phyloP scores from a whole-genome alignment of 2,113 vertebrate genomes.

The Lepus europaeus region DNA sequence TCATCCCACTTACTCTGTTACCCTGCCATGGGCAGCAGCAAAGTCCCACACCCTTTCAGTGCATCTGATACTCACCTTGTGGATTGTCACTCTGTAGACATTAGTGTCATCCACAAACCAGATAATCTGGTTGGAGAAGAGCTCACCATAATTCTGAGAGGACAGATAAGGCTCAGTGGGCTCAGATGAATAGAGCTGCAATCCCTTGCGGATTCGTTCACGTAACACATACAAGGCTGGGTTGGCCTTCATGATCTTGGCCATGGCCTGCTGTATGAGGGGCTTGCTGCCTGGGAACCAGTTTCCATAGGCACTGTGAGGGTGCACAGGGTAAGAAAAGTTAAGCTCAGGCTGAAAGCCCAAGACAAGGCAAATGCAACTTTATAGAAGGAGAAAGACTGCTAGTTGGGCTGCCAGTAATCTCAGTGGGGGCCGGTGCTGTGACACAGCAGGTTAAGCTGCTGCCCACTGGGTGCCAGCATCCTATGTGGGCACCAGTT shows the following conservation, averaged over 20 bases:
- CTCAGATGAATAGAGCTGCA: conserved; percentile 99
- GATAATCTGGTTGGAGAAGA: conserved; percentile 99
- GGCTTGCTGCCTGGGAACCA: conserved; percentile 99
- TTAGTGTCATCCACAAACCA: conserved; percentile 99
- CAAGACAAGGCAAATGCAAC: background rate
- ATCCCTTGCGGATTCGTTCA: conserved; percentile 97
- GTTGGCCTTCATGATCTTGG: conserved; percentile 99
- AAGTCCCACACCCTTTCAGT: background rate
- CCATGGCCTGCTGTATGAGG: conserved; percentile 99
- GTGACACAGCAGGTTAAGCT: too few relatives aligned
- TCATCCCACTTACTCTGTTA: background rate
- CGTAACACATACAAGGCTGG: conserved; percentile 97
- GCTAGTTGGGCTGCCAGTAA: background rate
- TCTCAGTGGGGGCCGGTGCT: too few relatives aligned
- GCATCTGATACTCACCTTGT: conserved; percentile 91
- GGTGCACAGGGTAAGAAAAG: conserved; percentile 30
- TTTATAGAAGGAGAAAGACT: background rate
- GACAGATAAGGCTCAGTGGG: conserved; percentile 99
- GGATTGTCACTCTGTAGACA: conserved; percentile 98
- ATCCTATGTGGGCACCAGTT: too few relatives aligned
- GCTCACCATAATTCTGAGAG: conserved; percentile 99
- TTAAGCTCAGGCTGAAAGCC: background rate
- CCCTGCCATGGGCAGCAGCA: background rate
- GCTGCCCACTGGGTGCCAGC: too few relatives aligned
- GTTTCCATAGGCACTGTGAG: conserved; percentile 96